A percentile compares a stretch with the other conserved stretches of the same genome.
Conservation (phyloP, 2,888 invertebrate species). For the Allolobophora icterica region DNA sequence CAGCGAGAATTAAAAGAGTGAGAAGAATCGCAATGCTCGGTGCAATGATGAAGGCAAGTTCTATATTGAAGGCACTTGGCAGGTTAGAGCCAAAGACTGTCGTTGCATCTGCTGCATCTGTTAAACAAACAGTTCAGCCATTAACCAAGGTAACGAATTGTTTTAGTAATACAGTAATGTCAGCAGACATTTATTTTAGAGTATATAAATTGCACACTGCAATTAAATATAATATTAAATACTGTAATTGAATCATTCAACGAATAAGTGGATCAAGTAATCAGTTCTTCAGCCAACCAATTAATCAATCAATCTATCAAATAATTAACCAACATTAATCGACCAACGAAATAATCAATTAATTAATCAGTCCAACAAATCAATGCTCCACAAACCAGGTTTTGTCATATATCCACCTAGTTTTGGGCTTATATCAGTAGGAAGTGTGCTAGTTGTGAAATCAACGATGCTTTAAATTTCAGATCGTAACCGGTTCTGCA, state of each 20-base stretch:
- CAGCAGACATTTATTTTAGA: neutral
- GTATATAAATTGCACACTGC: neutral
- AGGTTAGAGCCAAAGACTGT: neutral
- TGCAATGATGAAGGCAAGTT: slow-evolving; percentile 45
- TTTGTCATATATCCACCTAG: neutral
- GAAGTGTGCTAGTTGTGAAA: too few species aligned
- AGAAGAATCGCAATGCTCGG: slow-evolving; percentile 40
- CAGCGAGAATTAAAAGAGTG: slow-evolving; percentile 73
- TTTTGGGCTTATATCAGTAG: neutral
- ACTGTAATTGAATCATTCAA: too few species aligned
- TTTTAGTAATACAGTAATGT: neutral
- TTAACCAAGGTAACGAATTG: neutral
- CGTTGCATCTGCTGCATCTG: slow-evolving; percentile 29
- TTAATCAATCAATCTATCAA: too few species aligned
- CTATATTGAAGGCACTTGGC: slow-evolving; percentile 36
- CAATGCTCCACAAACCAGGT: too few species aligned
- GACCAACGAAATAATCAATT: neutral
- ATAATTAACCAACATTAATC: neutral
- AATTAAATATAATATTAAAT: too few species aligned
- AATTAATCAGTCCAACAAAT: too few species aligned
- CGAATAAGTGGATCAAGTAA: too few species aligned
- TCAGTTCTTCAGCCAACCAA: too few species aligned
- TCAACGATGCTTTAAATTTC: too few species aligned
- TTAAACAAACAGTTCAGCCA: neutral
- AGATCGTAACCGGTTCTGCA: too few species aligned